Evolutionary conservation across 1,140 invertebrate species (phyloP).

Genomic region (Telenomus remus): DNA sequence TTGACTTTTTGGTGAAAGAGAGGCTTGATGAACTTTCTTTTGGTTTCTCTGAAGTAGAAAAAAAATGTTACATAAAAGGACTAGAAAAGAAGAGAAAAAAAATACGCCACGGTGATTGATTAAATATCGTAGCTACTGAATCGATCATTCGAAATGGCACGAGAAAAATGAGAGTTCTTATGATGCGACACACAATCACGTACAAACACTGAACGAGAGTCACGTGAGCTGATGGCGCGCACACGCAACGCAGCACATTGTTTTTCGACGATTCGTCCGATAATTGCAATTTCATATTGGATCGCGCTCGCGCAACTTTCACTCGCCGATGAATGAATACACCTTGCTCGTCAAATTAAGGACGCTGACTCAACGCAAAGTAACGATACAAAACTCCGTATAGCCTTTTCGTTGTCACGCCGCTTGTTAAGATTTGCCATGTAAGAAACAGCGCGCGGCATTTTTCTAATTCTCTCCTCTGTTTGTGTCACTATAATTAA

Average conservation of each 20-base stretch:
- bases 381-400: conserved; percentile 26
- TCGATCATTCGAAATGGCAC: no score
- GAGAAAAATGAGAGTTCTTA: no score
- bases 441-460: neutral
- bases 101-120: no score
- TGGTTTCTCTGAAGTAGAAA: no score
- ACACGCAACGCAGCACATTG: conserved; percentile 10
- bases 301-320: conserved; percentile 33
- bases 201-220: no score
- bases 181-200: no score
- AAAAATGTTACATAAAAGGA: no score
- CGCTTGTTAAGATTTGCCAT: conserved; percentile 24
- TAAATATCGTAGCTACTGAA: no score
- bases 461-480: conserved; percentile 9
- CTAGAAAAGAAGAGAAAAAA: no score
- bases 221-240: neutral
- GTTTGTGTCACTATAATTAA: conserved; percentile 21
- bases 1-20: conserved; percentile 14
- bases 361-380: conserved; percentile 44
- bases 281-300: conserved; percentile 45
- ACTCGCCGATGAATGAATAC: conserved; percentile 51
- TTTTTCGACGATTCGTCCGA: conserved; percentile 29
- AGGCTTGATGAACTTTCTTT: conserved; percentile 17
- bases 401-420: conserved; percentile 23
- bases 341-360: conserved; percentile 53